Evolutionary conservation across 2,113 vertebrate species (phyloP).

Genomic region (Boulengeromyrus knoepffleri): DNA sequence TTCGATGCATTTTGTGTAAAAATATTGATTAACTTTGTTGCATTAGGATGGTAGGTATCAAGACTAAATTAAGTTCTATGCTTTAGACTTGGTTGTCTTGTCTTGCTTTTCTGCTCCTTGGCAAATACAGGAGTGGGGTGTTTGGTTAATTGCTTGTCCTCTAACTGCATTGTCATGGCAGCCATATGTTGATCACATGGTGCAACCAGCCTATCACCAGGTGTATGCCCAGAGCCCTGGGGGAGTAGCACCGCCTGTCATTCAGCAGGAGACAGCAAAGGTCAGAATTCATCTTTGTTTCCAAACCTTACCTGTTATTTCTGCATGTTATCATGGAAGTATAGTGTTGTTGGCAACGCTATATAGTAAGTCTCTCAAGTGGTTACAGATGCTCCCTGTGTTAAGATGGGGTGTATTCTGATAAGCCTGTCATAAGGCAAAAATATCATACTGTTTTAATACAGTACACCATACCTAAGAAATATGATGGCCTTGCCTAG

Average conservation of each 20-base stretch:
- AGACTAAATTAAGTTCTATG: background rate
- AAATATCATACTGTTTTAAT: background rate
- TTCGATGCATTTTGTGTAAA: background rate
- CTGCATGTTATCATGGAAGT: background rate
- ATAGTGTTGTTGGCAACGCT: background rate
- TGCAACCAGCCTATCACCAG: slow-evolving; percentile 31
- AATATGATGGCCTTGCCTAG: background rate
- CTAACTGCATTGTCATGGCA: slow-evolving; percentile 11
- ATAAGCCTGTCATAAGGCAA: background rate
- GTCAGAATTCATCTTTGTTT: slow-evolving; percentile 11
- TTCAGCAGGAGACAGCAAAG: slow-evolving; percentile 30
- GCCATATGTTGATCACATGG: slow-evolving; percentile 29
- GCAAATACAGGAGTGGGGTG: background rate
- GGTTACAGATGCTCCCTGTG: background rate
- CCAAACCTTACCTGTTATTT: background rate
- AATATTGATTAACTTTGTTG: background rate
- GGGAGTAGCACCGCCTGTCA: slow-evolving; percentile 13
- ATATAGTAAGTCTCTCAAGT: background rate
- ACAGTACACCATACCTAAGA: background rate
- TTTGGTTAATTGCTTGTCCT: background rate
- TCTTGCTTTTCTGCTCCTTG: background rate
- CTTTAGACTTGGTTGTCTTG: background rate
- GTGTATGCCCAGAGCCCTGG: slow-evolving; percentile 26
- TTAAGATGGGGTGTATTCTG: background rate
- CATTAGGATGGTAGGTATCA: background rate